Conservation (phyloP, 2,888 invertebrate species). For the Drosophila birchii region DNA sequence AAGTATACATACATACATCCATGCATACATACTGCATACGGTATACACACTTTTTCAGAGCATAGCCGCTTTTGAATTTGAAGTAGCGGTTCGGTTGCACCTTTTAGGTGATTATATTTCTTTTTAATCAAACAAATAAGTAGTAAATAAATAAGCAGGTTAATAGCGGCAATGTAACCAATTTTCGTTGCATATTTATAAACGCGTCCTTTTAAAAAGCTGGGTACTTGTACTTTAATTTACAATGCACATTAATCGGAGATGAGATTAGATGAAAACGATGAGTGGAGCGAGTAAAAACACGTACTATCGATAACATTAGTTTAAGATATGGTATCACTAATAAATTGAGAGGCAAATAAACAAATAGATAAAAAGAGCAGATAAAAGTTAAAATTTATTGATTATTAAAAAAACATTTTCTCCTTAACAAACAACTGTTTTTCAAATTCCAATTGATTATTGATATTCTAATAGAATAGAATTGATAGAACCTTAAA, state of each 20-base stretch:
- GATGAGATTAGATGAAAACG: neutral
- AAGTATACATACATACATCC: neutral
- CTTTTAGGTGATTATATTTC: neutral
- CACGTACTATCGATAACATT: constrained; percentile 2
- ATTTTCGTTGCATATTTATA: neutral
- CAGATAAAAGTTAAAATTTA: too few relatives aligned
- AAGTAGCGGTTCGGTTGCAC: neutral
- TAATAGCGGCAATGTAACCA: neutral
- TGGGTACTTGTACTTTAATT: neutral
- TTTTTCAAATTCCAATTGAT: too few relatives aligned
- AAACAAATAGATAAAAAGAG: neutral
- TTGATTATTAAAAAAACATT: too few relatives aligned
- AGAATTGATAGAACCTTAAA: too few relatives aligned
- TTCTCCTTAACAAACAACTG: too few relatives aligned
- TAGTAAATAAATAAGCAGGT: neutral
- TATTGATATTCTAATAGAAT: too few relatives aligned
- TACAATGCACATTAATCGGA: constrained; percentile 1
- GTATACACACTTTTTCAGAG: constrained; percentile 11
- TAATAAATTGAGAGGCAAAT: neutral
- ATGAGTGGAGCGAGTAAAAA: neutral
- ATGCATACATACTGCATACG: constrained; percentile 7
- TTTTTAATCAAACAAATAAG: neutral
- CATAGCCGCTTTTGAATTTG: constrained; percentile 5
- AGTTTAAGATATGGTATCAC: neutral
- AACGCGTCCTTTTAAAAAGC: neutral